Evolutionary conservation across 2,797 vertebrate species (phyloP).

Genomic region (Amniataba percoides): DNA sequence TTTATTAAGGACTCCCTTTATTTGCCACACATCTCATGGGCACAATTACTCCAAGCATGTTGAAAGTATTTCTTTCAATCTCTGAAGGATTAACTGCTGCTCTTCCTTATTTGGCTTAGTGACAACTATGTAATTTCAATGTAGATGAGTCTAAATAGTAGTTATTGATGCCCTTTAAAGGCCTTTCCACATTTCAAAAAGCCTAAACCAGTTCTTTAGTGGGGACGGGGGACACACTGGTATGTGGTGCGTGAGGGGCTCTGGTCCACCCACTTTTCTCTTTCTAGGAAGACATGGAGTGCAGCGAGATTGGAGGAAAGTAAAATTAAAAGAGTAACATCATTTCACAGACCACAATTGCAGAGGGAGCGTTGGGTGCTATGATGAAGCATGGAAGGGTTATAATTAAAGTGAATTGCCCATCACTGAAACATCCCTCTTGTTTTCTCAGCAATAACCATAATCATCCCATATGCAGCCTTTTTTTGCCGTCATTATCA

Average conservation of each 20-base stretch:
- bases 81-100: neutral
- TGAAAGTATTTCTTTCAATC: neutral
- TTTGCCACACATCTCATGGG: neutral
- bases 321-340: neutral
- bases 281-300: neutral
- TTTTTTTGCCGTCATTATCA: slow-evolving; percentile 19
- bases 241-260: neutral
- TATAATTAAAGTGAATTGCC: slow-evolving; percentile 13
- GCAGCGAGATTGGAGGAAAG: neutral
- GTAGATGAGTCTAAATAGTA: neutral
- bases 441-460: neutral
- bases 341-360: neutral
- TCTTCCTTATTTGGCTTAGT: neutral
- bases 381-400: neutral
- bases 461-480: neutral
- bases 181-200: slow-evolving; percentile 24
- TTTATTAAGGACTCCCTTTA: neutral
- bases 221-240: neutral
- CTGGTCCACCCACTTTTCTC: neutral
- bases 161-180: neutral
- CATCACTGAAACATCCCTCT: neutral
- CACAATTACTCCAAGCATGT: neutral
- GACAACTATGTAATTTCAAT: neutral
- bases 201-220: neutral
- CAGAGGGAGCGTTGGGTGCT: slow-evolving; percentile 6